Evolutionary conservation across 1,140 invertebrate genomes (phyloP).

Genomic region (Drosophila repletoides): DNA sequence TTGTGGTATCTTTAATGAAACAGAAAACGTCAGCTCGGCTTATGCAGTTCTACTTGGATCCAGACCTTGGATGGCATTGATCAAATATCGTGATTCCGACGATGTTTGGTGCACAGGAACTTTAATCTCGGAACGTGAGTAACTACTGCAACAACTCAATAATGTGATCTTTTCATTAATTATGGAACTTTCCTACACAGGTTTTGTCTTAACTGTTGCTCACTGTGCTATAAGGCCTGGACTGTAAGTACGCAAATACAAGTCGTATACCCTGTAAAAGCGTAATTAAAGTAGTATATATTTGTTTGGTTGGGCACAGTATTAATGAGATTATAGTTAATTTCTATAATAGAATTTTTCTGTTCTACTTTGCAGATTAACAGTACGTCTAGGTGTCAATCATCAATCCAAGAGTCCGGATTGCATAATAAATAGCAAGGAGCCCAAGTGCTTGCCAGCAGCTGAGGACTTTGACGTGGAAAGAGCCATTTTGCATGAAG

Average conservation of each 20-base stretch:
- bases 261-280: background rate
- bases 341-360: too few species aligned
- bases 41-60: background rate
- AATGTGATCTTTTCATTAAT: background rate
- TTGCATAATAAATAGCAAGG: background rate
- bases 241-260: background rate
- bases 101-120: background rate
- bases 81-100: background rate
- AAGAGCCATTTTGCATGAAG: background rate
- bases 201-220: conserved; percentile 6
- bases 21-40: background rate
- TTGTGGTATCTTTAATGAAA: background rate
- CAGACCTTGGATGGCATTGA: conserved; percentile 1
- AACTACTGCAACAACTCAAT: background rate
- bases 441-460: background rate
- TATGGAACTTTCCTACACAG: background rate
- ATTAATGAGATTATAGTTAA: too few species aligned
- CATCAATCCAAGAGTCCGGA: background rate
- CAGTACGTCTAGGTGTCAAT: background rate
- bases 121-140: conserved; percentile 10
- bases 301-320: too few species aligned
- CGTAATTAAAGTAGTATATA: too few species aligned
- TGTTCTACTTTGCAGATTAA: background rate
- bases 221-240: background rate
- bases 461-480: background rate